Evolutionary conservation across 2,797 vertebrate genomes (phyloP), one percentile per base, ranked within the genome.

Genomic region (Epinephelus awoara): DNA sequence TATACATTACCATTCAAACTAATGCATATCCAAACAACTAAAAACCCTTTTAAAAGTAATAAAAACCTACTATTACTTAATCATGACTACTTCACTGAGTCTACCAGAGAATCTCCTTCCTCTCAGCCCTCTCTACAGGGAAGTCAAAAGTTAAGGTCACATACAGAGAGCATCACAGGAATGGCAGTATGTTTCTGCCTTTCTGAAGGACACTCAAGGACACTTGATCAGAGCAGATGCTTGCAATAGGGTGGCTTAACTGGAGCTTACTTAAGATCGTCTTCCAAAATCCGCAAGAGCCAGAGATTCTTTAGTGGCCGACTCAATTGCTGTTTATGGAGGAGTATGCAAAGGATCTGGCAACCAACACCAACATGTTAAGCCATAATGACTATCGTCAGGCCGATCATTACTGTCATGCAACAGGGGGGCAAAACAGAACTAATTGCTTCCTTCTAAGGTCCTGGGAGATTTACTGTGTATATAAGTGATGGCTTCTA

Each of bases 361-460:
- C 79, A 84, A 75, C 65, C 67, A 38, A 19, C 46, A 67, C 40
- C 75, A 57, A 88, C 79, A 85, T 62, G 62, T 75, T 59, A 74
- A 66, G 77, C 79, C 72, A 77, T 91, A 87, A 90, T 87, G 83
- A 86, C 61, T 80, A 76, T 90, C 59, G 66, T 91, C 86, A 93
- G 79, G 67, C 44, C 7, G 38, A 79, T 92, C 81, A 88, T 90
- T 89, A 85, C 82, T 72, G 68, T 76, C 85, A 85, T 80, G 84
- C 75, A 88, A 83, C 73, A 69, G 77, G 56, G 61, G 54, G 66
- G 69, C 56, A 57, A 91, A 91, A 86, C 84, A 76, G 46, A 67
- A 86, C 81, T 91, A 89, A 90, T 86, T 91, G 89, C 85, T 85
- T 83, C 78, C 80, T 72, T 71, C 73, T 54, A 18, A 42, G 59